Conservation (phyloP, 2,888 invertebrate species). For the Heliconius hortense region DNA sequence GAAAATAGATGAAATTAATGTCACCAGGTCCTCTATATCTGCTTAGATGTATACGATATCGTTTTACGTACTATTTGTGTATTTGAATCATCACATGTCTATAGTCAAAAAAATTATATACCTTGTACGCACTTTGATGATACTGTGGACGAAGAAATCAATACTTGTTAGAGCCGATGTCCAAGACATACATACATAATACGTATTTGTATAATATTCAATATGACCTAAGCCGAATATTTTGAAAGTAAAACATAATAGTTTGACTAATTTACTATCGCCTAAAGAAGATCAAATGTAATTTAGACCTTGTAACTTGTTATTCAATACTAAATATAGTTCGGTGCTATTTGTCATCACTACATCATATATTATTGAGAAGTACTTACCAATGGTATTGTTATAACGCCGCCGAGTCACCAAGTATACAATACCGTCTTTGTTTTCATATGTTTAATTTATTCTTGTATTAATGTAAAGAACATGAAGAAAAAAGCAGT, state of each 20-base stretch:
- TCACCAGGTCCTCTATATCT: not conserved
- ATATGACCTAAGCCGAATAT: conserved; percentile 2
- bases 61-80: not conserved
- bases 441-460: not conserved
- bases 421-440: not conserved
- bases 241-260: not conserved
- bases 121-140: not conserved
- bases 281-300: not conserved
- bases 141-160: not conserved
- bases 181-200: not conserved
- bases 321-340: not conserved
- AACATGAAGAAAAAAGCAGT: not conserved
- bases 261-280: not conserved
- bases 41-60: not conserved
- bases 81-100: not conserved
- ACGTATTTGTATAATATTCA: not conserved
- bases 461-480: not conserved
- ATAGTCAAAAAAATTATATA: not conserved
- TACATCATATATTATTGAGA: not conserved
- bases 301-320: not conserved
- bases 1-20: not conserved
- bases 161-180: conserved; percentile 2
- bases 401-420: conserved; percentile 4
- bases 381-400: not conserved
- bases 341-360: not conserved